phyloP scores from a whole-genome alignment of 2,113 vertebrate species.

The Cairina moschata region DNA sequence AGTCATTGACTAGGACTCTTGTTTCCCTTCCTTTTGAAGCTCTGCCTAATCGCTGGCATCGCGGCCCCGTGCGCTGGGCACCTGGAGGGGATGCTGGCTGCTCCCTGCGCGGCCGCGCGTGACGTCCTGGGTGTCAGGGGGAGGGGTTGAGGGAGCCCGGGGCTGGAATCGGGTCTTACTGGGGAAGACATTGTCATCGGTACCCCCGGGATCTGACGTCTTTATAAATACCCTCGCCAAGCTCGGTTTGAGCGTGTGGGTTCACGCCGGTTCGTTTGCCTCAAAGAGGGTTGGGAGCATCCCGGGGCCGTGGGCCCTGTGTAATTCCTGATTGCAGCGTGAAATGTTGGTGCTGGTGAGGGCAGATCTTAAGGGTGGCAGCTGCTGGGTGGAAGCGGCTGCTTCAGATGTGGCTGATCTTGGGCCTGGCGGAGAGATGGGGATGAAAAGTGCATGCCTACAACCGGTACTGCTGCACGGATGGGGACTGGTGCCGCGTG shows the following conservation, averaged over 20 bases:
- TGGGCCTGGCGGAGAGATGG: not conserved
- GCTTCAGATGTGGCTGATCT: not conserved
- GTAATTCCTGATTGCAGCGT: not conserved
- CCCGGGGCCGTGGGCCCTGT: fast-evolving
- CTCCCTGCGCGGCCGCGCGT: not conserved
- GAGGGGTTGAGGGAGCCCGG: not conserved
- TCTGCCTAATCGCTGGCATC: slow-evolving; percentile 6
- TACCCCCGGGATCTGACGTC: slow-evolving; percentile 68
- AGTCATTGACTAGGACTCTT: slow-evolving; percentile 66
- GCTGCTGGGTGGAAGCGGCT: not conserved
- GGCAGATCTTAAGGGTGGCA: not conserved
- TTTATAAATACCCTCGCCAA: slow-evolving; percentile 38
- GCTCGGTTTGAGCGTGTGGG: slow-evolving; percentile 21
- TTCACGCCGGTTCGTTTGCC: slow-evolving; percentile 40
- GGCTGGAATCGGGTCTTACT: slow-evolving; percentile 50
- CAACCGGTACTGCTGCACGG: not conserved
- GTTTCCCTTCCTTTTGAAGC: slow-evolving; percentile 58
- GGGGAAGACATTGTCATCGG: slow-evolving; percentile 59
- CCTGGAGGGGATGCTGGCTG: not conserved
- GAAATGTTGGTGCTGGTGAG: not conserved
- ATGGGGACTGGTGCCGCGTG: fast-evolving
- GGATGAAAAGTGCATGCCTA: fast-evolving
- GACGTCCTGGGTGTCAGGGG: fast-evolving
- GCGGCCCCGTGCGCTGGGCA: not conserved
- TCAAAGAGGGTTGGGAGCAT: not conserved